A percentile compares a stretch with the other conserved stretches of the same genome.
phyloP scores from a whole-genome alignment of 1,140 invertebrate genomes.

The Fopius arisanus region DNA sequence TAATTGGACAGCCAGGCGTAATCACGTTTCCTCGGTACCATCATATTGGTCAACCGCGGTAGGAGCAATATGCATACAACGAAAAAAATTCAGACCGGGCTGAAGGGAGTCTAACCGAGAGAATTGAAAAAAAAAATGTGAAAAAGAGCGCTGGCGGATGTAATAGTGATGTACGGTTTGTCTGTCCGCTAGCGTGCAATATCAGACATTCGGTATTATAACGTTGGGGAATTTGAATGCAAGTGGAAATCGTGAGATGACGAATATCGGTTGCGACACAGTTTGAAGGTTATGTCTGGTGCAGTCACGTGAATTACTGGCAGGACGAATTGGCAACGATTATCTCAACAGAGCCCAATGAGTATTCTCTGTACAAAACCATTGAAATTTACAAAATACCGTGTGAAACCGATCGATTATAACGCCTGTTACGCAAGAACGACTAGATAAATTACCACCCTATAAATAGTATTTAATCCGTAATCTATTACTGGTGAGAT shows the following conservation, averaged over 20 bases:
- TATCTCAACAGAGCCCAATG: not conserved
- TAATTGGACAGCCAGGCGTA: constrained; percentile 18
- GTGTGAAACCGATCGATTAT: constrained; percentile 6
- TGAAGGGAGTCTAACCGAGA: not conserved
- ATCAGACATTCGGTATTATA: constrained; percentile 4
- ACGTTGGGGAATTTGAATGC: constrained; percentile 4
- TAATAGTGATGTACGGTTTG: constrained; percentile 4
- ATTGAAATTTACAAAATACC: not conserved
- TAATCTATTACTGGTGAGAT: not conserved
- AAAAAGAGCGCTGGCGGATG: not conserved
- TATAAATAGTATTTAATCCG: constrained; percentile 2
- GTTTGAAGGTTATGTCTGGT: constrained; percentile 1
- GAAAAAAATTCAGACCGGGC: not conserved
- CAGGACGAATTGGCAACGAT: not conserved
- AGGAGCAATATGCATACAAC: constrained; percentile 19
- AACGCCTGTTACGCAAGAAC: not conserved
- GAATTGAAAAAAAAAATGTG: not conserved
- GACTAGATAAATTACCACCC: not conserved
- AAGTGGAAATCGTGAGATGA: constrained; percentile 10
- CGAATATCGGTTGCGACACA: not conserved
- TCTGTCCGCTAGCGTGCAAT: constrained; percentile 5
- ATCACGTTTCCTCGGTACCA: constrained; percentile 19
- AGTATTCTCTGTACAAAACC: not conserved
- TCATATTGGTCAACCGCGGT: constrained; percentile 24
- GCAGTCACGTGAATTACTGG: not conserved